These are phyloP conservation scores for Coptodon bakossiorum DNA, from an alignment of 2,113 vertebrate genomes.

Conservation along the genomic window DNA sequence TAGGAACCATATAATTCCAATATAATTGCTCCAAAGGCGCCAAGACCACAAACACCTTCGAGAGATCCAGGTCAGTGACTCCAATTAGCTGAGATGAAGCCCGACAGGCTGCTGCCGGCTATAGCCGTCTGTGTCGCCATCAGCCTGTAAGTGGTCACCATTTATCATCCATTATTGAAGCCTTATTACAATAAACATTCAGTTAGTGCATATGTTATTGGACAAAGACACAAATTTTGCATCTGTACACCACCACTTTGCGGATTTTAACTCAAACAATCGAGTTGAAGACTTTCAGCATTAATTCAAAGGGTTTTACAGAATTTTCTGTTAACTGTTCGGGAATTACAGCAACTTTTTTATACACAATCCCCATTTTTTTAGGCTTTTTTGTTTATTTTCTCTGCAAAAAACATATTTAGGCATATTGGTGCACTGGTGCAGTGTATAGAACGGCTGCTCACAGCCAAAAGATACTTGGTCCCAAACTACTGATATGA, in stretches of 20 bases:
- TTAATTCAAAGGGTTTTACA: not conserved
- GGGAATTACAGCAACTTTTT: not conserved
- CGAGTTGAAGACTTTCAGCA: not conserved
- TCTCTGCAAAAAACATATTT: not conserved
- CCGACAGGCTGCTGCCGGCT: not conserved
- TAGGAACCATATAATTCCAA: not conserved
- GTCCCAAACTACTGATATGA: not conserved
- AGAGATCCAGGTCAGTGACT: not conserved
- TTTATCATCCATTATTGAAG: not conserved
- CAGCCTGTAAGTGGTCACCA: not conserved
- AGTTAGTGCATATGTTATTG: not conserved
- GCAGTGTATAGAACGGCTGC: not conserved
- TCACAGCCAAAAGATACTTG: not conserved
- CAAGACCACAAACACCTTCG: not conserved
- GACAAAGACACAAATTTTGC: not conserved
- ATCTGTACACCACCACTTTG: not conserved
- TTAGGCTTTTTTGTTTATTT: not conserved
- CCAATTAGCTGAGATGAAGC: not conserved
- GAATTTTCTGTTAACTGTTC: not conserved
- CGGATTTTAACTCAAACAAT: not conserved
- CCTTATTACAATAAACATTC: not conserved
- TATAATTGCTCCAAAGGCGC: not conserved
- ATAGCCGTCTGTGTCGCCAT: not conserved
- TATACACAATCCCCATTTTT: not conserved
- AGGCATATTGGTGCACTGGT: not conserved